phyloP scores from a whole-genome alignment of 2,888 invertebrate species.

The Protodeltote pygarga region DNA sequence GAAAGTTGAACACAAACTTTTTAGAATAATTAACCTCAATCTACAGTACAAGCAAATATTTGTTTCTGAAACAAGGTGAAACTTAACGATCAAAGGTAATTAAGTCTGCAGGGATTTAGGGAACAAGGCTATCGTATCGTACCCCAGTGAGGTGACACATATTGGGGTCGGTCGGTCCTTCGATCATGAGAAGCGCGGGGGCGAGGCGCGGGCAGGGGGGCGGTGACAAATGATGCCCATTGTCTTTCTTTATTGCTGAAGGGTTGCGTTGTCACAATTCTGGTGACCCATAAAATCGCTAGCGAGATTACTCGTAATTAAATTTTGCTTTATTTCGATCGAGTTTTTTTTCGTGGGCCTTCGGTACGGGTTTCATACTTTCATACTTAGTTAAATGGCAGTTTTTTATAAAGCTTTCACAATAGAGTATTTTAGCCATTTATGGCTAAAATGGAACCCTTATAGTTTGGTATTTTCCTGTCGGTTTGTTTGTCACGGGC shows the following conservation, averaged over 20 bases:
- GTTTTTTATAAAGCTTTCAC: too few relatives aligned
- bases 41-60: conserved; percentile 24
- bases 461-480: too few relatives aligned
- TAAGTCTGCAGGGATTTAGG: conserved; percentile 35
- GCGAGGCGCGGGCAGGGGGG: conserved; percentile 24
- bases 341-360: neutral
- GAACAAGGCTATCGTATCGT: conserved; percentile 33
- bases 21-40: conserved; percentile 17
- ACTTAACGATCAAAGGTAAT: conserved; percentile 42
- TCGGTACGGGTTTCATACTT: too few relatives aligned
- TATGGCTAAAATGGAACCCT: too few relatives aligned
- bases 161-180: conserved; percentile 47
- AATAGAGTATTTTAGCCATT: too few relatives aligned
- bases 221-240: conserved; percentile 79
- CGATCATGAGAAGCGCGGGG: conserved; percentile 35
- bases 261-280: conserved; percentile 52
- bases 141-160: conserved; percentile 37
- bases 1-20: too few relatives aligned
- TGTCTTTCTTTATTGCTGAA: conserved; percentile 76
- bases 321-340: conserved; percentile 23
- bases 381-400: too few relatives aligned
- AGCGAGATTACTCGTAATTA: conserved; percentile 40
- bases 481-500: too few relatives aligned
- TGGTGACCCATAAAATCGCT: conserved; percentile 48
- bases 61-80: conserved; percentile 25